A percentile compares a stretch with the other conserved stretches of the same genome.
Evolutionary conservation across 1,140 invertebrate species (phyloP).

Genomic region (Wasmannia auropunctata): DNA sequence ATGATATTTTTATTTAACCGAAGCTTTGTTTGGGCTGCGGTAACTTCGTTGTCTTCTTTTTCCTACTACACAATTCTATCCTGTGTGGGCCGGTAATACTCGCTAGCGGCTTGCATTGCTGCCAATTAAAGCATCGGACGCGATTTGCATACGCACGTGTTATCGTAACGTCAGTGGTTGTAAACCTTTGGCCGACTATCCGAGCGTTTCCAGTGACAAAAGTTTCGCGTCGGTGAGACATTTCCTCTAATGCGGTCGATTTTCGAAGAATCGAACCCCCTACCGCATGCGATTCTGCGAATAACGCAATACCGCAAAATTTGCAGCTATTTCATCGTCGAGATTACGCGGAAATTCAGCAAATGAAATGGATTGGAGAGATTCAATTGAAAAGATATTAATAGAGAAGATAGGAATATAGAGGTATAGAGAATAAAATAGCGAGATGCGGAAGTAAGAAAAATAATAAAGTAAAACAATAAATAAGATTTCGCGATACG

Average conservation of each 20-base stretch:
- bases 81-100: neutral
- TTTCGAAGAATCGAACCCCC: neutral
- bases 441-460: neutral
- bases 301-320: neutral
- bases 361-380: neutral
- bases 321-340: neutral
- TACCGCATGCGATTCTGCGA: neutral
- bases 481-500: neutral
- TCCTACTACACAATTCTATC: constrained; percentile 1
- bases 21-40: neutral
- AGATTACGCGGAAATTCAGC: neutral
- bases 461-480: neutral
- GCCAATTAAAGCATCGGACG: constrained; percentile 35
- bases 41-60: constrained; percentile 9
- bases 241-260: constrained; percentile 55
- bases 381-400: neutral
- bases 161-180: constrained; percentile 46
- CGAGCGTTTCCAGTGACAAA: constrained; percentile 23
- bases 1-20: constrained; percentile 5
- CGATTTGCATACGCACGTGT: constrained; percentile 56
- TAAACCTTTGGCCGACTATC: constrained; percentile 41
- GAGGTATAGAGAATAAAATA: neutral
- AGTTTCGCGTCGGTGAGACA: constrained; percentile 30
- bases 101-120: neutral
- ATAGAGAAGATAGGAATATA: neutral